Evolutionary conservation across 1,140 invertebrate genomes (phyloP).

Genomic region (Drosophila nasuta): DNA sequence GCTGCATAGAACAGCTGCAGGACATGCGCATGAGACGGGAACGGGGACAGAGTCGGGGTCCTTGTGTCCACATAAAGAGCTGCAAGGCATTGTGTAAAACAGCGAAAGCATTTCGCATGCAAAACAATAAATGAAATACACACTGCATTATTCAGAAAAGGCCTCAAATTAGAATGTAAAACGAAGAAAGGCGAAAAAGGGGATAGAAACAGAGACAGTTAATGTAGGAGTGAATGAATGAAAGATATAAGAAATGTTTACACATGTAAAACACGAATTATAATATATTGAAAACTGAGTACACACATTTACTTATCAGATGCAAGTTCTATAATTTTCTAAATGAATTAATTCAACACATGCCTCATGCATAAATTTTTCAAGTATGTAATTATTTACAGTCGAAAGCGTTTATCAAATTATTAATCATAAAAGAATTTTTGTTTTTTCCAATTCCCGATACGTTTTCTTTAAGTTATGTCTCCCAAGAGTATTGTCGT

Average conservation of each 20-base stretch:
- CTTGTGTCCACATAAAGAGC: slow-evolving; percentile 5
- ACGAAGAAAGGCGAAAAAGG: neutral
- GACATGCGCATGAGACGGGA: neutral
- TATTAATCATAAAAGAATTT: no score
- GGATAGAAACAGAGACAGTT: slow-evolving; percentile 3
- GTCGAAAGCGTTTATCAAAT: no score
- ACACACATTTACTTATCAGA: slow-evolving; percentile 76
- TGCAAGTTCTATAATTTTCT: slow-evolving; percentile 31
- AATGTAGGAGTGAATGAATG: neutral
- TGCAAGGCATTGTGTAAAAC: slow-evolving; percentile 22
- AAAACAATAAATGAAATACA: slow-evolving; percentile 27
- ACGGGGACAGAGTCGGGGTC: neutral
- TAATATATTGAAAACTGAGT: slow-evolving; percentile 59
- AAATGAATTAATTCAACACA: slow-evolving; percentile 33
- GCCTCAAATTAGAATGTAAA: slow-evolving; percentile 8
- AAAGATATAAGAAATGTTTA: slow-evolving; percentile 24
- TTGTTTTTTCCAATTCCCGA: no score
- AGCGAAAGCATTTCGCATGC: slow-evolving; percentile 56
- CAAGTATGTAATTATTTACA: no score
- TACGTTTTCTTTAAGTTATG: no score
- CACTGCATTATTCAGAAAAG: slow-evolving; percentile 2
- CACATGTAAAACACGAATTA: neutral
- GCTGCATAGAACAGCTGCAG: slow-evolving; percentile 6
- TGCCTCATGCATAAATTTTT: slow-evolving; percentile 31
- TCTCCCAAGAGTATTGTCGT: no score